These are phyloP conservation scores for Pristionchus fissidentatus DNA, from an alignment of 2,888 invertebrate species.

Conservation along the genomic window DNA sequence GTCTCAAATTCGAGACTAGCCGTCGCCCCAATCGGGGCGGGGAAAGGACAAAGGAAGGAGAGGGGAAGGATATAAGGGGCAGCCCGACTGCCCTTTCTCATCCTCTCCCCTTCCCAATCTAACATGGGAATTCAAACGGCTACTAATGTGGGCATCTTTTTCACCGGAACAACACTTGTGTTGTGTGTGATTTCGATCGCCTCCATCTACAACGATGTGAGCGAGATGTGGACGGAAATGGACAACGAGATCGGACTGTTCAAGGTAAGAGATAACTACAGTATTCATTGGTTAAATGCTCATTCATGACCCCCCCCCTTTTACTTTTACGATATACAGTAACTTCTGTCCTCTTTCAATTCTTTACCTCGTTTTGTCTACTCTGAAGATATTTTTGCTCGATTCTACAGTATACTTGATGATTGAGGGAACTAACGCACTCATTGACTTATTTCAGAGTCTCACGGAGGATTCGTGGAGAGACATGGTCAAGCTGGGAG, in stretches of 20 bases:
- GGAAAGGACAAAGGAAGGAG: conserved; percentile 15
- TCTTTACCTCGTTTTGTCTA: too few relatives aligned
- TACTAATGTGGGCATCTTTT: conserved; percentile 10
- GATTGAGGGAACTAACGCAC: too few relatives aligned
- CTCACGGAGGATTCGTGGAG: conserved; percentile 64
- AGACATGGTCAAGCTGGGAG: conserved; percentile 65
- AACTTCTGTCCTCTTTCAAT: too few relatives aligned
- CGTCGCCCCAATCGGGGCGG: conserved; percentile 24
- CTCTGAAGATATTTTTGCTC: too few relatives aligned
- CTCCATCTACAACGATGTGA: conserved; percentile 64
- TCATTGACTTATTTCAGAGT: conserved; percentile 50
- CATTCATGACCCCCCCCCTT: neutral
- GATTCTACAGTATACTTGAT: too few relatives aligned
- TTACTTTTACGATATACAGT: neutral
- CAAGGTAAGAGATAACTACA: conserved; percentile 54
- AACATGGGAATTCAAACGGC: conserved; percentile 37
- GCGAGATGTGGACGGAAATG: conserved; percentile 62
- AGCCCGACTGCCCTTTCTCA: neutral
- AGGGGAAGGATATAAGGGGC: conserved; percentile 21
- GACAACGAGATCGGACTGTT: conserved; percentile 65
- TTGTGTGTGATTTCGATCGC: conserved; percentile 57
- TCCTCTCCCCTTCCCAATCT: neutral
- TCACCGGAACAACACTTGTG: conserved; percentile 2
- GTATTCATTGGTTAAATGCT: neutral
- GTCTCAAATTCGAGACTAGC: neutral